Evolutionary conservation across 2,113 vertebrate genomes (phyloP).

Genomic region (Oreochromis spilurus): DNA sequence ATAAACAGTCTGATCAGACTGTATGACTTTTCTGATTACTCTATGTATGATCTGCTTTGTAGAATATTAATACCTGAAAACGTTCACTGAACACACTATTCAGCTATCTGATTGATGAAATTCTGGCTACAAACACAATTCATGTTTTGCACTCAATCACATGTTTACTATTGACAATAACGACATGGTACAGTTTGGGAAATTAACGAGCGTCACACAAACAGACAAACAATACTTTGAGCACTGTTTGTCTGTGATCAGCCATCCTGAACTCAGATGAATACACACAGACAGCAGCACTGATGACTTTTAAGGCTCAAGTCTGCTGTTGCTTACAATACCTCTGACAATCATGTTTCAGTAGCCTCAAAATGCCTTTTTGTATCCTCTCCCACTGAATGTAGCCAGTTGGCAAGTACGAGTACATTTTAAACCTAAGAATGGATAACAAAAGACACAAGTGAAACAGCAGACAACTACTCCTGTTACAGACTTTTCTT

Average conservation of each 20-base stretch:
- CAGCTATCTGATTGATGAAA: neutral
- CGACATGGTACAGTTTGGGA: neutral
- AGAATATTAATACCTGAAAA: neutral
- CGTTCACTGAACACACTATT: neutral
- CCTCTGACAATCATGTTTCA: slow-evolving; percentile 30
- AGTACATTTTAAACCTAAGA: neutral
- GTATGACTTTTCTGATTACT: neutral
- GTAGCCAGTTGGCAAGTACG: neutral
- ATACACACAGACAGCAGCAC: neutral
- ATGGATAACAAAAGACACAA: neutral
- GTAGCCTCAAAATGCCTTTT: slow-evolving; percentile 6
- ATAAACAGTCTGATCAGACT: neutral
- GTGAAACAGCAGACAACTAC: neutral
- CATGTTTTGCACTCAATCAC: neutral
- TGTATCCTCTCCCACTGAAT: neutral
- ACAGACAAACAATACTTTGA: neutral
- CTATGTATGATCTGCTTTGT: neutral
- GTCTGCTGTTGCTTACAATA: neutral
- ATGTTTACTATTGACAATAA: neutral
- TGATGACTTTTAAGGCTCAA: slow-evolving; percentile 32
- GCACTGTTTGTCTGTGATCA: neutral
- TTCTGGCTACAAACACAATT: neutral
- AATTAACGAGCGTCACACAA: neutral
- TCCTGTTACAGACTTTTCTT: neutral
- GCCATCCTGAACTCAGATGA: slow-evolving; percentile 20